phyloP scores from a whole-genome alignment of 2,797 vertebrate genomes.

The Pangasius mekongensis region DNA sequence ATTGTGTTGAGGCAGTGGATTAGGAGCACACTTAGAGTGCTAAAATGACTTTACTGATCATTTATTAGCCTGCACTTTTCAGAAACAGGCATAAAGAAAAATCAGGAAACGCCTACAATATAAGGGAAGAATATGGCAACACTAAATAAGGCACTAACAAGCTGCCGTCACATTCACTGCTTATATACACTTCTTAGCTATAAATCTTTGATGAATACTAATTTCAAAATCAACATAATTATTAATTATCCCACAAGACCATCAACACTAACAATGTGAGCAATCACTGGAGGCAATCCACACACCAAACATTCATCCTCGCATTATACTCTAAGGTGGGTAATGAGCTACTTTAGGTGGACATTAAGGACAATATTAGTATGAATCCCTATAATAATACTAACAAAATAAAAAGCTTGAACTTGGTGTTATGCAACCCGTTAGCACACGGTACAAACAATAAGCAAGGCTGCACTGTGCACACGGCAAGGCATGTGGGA shows the following conservation, averaged over 20 bases:
- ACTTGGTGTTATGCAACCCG: constrained; percentile 45
- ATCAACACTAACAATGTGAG: neutral
- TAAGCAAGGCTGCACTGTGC: constrained; percentile 41
- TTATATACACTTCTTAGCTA: neutral
- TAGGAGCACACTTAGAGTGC: neutral
- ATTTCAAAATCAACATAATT: neutral
- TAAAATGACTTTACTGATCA: neutral
- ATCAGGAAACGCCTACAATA: neutral
- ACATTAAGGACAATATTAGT: constrained; percentile 30
- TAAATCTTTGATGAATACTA: neutral
- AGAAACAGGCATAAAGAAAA: neutral
- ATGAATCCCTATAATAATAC: neutral
- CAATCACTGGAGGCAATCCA: constrained; percentile 4
- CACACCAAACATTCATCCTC: constrained; percentile 15
- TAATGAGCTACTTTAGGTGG: neutral
- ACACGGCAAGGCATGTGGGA: constrained; percentile 50
- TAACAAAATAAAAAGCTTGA: neutral
- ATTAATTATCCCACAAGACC: neutral
- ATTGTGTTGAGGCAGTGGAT: neutral
- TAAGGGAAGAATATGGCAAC: no score
- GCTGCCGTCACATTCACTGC: neutral
- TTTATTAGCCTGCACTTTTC: neutral
- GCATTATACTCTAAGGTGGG: neutral
- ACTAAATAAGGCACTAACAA: neutral
- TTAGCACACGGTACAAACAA: constrained; percentile 36